A percentile compares a stretch with the other conserved stretches of the same genome.
Evolutionary conservation across 2,113 vertebrate genomes (phyloP).

Genomic region (Elachura formosa): DNA sequence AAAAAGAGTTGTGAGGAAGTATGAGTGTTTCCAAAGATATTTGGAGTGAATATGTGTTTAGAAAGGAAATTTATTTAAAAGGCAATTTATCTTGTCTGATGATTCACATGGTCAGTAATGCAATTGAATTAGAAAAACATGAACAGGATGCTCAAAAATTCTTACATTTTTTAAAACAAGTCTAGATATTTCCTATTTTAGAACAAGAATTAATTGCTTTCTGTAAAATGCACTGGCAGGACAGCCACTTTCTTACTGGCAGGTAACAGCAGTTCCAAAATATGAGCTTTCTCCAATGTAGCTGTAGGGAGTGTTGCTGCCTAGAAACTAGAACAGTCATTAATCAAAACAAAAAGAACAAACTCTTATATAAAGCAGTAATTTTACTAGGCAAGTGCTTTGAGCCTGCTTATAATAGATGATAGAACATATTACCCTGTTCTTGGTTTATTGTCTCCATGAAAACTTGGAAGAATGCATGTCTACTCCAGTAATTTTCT

Average conservation of each 20-base stretch:
- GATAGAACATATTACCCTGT: neutral
- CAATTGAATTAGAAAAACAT: neutral
- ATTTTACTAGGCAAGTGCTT: neutral
- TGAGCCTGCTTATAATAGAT: neutral
- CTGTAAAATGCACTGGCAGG: neutral
- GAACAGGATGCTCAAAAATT: neutral
- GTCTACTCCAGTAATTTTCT: neutral
- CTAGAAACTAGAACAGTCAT: neutral
- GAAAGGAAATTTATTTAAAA: slow-evolving; percentile 27
- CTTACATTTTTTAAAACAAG: neutral
- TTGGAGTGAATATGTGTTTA: neutral
- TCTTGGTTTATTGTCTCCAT: neutral
- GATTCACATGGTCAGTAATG: neutral
- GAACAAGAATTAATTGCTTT: neutral
- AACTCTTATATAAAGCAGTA: neutral
- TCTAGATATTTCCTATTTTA: neutral
- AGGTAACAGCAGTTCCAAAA: neutral
- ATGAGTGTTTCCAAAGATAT: neutral
- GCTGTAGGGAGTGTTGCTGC: neutral
- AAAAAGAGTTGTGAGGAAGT: neutral
- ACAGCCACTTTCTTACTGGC: slow-evolving; percentile 9
- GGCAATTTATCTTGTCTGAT: neutral
- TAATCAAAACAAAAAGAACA: slow-evolving; percentile 33
- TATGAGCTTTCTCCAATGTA: neutral
- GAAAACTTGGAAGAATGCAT: neutral